Base-by-base conservation (phyloP, 2,888 invertebrate genomes). In the Octodonta nipae region DNA sequence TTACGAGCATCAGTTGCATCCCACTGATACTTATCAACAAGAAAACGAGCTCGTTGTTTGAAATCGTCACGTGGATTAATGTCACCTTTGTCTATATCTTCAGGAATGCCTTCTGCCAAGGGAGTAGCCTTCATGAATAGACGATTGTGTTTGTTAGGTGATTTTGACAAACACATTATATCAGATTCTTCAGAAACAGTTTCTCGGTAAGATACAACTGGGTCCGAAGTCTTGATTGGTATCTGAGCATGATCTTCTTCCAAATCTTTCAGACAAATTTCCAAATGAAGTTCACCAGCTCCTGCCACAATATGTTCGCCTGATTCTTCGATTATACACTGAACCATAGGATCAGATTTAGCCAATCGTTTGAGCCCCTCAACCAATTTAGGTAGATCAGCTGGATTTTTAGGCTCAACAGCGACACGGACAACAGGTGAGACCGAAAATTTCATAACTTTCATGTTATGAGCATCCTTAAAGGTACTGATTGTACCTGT, bases 331-430 rank as follows among this genome's bases (percentile, higher is more conserved):
- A 91, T 93, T 68, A 92, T 88, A 72, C 95, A 96, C 70, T 98
- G 88, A 49, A 99, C 98, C 96, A 99, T 98, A 75, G 98, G 98
- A 74, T 99, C 98, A 35, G 96, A 98, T 67, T 99, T 99, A 58
- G 96, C 92, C 56, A 99, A 72, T 68, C 98, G 91, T 70, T 98
- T 99, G 41, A 98, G 74, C 61, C 96, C 87, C 74, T 96, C 95
- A 36, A 96, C 96, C 54, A 99, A 72, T 68, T 99, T 99, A 49
- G 98, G 98, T 65, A 99, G 70, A 68, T 99, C 98, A 34, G 95
- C 89, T 11, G 98, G 91, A 65, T 96, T 96, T 71, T 93, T 95
- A 55, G 96, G 93, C 67, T 99, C 98, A 2, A 99, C 98, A 51
- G 98, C 98, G 15, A 99, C 91, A 58, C 98, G 84, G 61, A 99